Evolutionary conservation across 2,888 invertebrate species (phyloP).

Genomic region (Drosophila nr. perissopoda): DNA sequence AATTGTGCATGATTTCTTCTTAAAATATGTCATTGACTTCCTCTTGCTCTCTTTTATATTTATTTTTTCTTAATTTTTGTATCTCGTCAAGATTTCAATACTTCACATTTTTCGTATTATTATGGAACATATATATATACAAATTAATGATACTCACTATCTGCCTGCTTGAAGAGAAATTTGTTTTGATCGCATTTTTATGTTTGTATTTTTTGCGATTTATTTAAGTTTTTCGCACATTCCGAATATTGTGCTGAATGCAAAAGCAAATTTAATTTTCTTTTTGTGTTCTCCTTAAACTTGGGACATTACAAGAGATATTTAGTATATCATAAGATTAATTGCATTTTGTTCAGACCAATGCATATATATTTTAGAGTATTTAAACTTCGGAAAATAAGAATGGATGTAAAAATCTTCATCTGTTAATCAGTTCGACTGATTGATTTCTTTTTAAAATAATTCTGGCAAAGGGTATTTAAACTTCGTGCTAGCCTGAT

Average conservation of each 20-base stretch:
- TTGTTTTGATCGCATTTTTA: constrained; percentile 6
- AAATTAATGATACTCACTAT: neutral
- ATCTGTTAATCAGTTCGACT: neutral
- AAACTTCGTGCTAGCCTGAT: neutral
- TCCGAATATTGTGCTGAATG: neutral
- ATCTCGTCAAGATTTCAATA: constrained; percentile 11
- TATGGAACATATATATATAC: neutral
- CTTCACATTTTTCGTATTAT: neutral
- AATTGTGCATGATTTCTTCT: neutral
- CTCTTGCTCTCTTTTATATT: neutral
- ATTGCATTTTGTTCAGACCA: no score
- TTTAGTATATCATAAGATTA: no score
- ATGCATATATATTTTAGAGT: neutral
- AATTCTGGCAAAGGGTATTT: neutral
- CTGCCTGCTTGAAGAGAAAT: constrained; percentile 13
- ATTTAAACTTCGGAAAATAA: neutral
- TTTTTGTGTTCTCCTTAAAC: neutral
- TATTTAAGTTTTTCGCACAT: neutral
- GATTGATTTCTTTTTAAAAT: neutral
- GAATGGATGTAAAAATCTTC: no score
- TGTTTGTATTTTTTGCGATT: neutral
- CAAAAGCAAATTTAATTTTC: neutral
- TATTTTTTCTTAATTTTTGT: neutral
- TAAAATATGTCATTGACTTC: constrained; percentile 40
- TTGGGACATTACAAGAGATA: neutral